Evolutionary conservation across 2,797 vertebrate species (phyloP).

Genomic region (Amblyraja radiata): DNA sequence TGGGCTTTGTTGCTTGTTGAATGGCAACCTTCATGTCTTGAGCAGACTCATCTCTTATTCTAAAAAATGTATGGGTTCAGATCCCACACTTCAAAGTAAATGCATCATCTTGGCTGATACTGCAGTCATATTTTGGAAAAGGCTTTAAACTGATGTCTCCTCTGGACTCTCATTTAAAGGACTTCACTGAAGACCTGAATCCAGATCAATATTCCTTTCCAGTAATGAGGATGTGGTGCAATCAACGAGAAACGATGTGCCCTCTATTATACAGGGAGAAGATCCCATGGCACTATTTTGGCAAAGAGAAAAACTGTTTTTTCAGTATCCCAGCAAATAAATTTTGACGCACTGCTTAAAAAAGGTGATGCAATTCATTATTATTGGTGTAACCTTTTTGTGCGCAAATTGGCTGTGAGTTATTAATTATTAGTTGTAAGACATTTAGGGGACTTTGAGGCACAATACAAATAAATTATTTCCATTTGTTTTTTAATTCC

Average conservation of each 20-base stretch:
- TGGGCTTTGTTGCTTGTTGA: background rate
- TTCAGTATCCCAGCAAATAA: no score
- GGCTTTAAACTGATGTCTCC: background rate
- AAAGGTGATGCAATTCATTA: background rate
- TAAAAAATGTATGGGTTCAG: background rate
- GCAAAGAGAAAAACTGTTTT: background rate
- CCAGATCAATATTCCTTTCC: background rate
- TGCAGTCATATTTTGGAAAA: background rate
- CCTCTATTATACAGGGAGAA: background rate
- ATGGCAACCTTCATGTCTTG: background rate
- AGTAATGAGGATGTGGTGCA: background rate
- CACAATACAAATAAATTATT: no score
- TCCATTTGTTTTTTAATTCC: background rate
- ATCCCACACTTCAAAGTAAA: background rate
- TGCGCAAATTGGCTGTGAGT: background rate
- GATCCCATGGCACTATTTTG: background rate
- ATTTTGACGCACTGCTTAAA: background rate
- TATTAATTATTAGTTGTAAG: no score
- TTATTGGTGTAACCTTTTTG: background rate
- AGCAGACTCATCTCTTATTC: background rate
- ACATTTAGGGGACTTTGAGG: background rate
- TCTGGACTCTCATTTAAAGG: background rate
- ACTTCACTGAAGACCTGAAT: background rate
- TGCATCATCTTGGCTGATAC: background rate
- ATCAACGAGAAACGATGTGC: background rate